phyloP scores from a whole-genome alignment of 30 jellyfish, hydroid and myxozoan species.

The Hydractinia symbiolongicarpus region DNA sequence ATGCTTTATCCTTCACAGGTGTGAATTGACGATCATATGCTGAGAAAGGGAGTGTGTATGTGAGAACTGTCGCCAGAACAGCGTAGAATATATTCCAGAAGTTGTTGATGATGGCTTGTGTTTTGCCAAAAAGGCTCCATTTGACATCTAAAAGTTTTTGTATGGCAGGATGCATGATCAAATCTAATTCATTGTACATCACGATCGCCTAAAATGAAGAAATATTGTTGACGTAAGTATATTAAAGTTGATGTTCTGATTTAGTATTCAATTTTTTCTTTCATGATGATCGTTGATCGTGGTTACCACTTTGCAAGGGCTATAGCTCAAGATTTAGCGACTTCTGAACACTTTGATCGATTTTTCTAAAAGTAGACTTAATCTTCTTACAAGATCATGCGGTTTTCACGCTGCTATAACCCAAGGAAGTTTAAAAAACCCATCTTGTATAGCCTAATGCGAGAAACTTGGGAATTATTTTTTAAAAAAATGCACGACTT shows the following conservation, averaged over 20 bases:
- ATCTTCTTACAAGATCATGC: no score
- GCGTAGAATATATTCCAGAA: slow-evolving; percentile 52
- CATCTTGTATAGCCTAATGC: no score
- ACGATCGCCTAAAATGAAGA: slow-evolving; percentile 62
- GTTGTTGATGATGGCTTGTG: slow-evolving; percentile 35
- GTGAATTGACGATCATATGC: slow-evolving; percentile 51
- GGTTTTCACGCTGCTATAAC: no score
- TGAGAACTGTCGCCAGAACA: slow-evolving; percentile 51
- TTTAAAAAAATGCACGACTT: no score
- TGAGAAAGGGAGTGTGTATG: slow-evolving; percentile 40
- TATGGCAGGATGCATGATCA: slow-evolving; percentile 82
- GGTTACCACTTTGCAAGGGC: no score
- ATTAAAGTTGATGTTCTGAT: not conserved
- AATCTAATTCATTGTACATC: slow-evolving; percentile 58
- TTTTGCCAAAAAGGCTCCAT: slow-evolving; percentile 74
- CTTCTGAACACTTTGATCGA: no score
- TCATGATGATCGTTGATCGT: no score
- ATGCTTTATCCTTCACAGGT: slow-evolving; percentile 48
- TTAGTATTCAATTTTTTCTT: no score
- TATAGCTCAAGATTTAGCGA: no score
- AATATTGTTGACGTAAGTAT: not conserved
- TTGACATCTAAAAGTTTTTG: slow-evolving; percentile 59
- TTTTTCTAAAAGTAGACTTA: no score
- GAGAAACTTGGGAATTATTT: no score
- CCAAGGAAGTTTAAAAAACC: no score